Conservation (phyloP, 2,113 vertebrate species). For the Acrocephalus kingi region DNA sequence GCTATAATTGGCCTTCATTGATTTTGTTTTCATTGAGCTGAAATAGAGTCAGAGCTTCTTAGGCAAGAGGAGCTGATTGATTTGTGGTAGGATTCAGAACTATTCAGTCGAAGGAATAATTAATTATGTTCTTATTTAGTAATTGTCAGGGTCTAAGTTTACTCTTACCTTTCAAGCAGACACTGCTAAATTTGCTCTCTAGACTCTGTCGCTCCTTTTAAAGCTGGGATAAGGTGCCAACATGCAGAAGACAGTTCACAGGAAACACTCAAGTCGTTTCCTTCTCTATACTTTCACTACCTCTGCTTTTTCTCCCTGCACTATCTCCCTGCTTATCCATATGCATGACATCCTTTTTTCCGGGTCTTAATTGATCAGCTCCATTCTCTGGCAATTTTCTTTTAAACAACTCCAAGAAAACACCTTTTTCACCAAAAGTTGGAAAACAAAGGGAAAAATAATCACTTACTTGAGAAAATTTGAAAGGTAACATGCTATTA, state of each 20-base stretch:
- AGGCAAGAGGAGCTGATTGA: constrained; percentile 86
- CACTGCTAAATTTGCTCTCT: constrained; percentile 37
- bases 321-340: not conserved
- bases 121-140: constrained; percentile 87
- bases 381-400: not conserved
- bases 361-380: not conserved
- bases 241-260: not conserved
- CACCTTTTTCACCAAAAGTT: not conserved
- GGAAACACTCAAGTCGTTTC: not conserved
- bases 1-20: constrained; percentile 91
- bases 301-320: not conserved
- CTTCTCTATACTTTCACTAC: not conserved
- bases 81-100: constrained; percentile 88
- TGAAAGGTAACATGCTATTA: not conserved
- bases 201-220: not conserved
- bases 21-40: constrained; percentile 95
- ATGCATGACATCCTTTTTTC: not conserved
- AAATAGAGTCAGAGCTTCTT: constrained; percentile 92
- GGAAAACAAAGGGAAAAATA: not conserved
- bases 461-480: not conserved
- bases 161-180: constrained; percentile 43
- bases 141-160: constrained; percentile 74
- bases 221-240: not conserved
- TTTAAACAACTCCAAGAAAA: not conserved
- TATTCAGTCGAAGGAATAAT: constrained; percentile 90